Conservation (phyloP, 2,113 vertebrate species). For the Tenrec ecaudatus region DNA sequence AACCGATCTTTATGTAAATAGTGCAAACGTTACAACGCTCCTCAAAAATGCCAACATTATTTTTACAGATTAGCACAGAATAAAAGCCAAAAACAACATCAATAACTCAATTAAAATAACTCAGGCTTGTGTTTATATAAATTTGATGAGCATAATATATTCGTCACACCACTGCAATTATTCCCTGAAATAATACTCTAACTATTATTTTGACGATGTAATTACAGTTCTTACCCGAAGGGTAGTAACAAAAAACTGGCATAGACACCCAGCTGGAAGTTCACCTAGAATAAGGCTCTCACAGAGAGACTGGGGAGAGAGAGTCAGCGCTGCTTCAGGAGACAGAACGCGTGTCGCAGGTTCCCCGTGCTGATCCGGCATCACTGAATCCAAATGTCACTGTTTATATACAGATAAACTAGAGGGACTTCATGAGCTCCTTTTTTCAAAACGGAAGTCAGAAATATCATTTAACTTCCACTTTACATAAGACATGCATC, state of each 20-base stretch:
- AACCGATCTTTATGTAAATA: constrained; percentile 80
- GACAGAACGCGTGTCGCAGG: neutral
- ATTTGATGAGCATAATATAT: constrained; percentile 88
- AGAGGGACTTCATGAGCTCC: neutral
- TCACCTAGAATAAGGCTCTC: constrained; percentile 79
- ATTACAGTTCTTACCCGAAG: constrained; percentile 87
- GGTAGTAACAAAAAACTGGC: constrained; percentile 83
- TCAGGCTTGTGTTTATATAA: constrained; percentile 85
- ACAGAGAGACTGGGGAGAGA: constrained; percentile 63
- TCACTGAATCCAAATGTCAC: constrained; percentile 17
- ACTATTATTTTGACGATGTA: constrained; percentile 90
- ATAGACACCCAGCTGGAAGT: constrained; percentile 71
- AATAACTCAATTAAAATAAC: constrained; percentile 87
- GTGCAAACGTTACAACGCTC: constrained; percentile 75
- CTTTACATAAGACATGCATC: neutral
- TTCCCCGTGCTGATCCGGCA: neutral
- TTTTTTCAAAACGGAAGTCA: neutral
- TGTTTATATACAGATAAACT: constrained; percentile 36
- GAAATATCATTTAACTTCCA: neutral
- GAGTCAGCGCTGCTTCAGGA: neutral
- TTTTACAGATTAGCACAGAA: constrained; percentile 86
- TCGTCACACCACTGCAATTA: constrained; percentile 89
- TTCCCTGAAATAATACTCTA: constrained; percentile 88
- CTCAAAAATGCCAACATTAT: constrained; percentile 83
- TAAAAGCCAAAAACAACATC: constrained; percentile 86